A percentile compares a stretch with the other conserved stretches of the same genome.
Evolutionary conservation across 2,797 vertebrate genomes (phyloP).

Genomic region (Oryzias sinensis): DNA sequence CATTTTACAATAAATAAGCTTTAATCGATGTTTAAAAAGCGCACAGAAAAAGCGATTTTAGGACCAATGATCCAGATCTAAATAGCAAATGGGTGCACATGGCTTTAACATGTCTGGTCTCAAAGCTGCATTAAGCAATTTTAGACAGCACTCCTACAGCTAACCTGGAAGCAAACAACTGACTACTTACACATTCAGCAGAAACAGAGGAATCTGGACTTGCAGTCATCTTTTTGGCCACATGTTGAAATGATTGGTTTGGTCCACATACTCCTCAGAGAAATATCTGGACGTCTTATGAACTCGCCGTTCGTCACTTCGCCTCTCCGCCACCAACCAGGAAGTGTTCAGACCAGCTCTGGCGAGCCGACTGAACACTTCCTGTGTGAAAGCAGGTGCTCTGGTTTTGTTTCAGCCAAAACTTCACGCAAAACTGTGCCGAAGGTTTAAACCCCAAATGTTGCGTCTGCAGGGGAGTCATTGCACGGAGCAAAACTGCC

Average conservation of each 20-base stretch:
- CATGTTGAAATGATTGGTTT: slow-evolving; percentile 61
- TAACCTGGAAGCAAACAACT: slow-evolving; percentile 67
- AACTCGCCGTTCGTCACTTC: slow-evolving; percentile 47
- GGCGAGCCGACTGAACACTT: slow-evolving; percentile 43
- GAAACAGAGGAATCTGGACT: slow-evolving; percentile 70
- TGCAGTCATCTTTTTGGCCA: slow-evolving; percentile 72
- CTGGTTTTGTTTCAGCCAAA: slow-evolving; percentile 33
- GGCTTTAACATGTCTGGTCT: slow-evolving; percentile 28
- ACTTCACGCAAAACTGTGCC: slow-evolving; percentile 9
- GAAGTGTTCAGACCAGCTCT: slow-evolving; percentile 44
- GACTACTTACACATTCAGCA: slow-evolving; percentile 75
- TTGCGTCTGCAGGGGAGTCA: neutral
- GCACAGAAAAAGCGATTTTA: slow-evolving; percentile 33
- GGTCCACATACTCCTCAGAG: slow-evolving; percentile 63
- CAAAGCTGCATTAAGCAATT: slow-evolving; percentile 70
- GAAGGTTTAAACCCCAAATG: neutral
- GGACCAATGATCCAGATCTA: slow-evolving; percentile 27
- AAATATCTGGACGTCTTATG: slow-evolving; percentile 60
- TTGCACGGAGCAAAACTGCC: slow-evolving; percentile 6
- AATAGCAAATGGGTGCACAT: slow-evolving; percentile 9
- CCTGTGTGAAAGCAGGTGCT: slow-evolving; percentile 43
- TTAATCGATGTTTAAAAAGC: slow-evolving; percentile 12
- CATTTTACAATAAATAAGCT: slow-evolving; percentile 44
- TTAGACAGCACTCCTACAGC: slow-evolving; percentile 33
- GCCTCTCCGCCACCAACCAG: slow-evolving; percentile 45